phyloP scores from a whole-genome alignment of 2,888 invertebrate genomes.

The Spodoptera exigua region DNA sequence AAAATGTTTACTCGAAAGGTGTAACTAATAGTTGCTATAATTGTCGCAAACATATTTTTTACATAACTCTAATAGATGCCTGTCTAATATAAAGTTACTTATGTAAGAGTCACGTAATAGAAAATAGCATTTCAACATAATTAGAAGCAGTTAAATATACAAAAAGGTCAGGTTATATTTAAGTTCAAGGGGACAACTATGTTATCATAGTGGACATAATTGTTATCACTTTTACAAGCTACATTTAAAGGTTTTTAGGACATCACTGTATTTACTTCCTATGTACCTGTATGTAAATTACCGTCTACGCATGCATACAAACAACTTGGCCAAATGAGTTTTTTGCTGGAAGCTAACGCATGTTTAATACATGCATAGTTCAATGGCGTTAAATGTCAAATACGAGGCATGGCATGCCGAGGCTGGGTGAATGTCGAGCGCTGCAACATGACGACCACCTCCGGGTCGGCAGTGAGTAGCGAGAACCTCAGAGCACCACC shows the following conservation, averaged over 20 bases:
- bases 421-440: slow-evolving; percentile 68
- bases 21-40: slow-evolving; percentile 39
- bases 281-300: too few species aligned
- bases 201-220: slow-evolving; percentile 2
- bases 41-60: slow-evolving; percentile 52
- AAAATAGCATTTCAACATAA: slow-evolving; percentile 56
- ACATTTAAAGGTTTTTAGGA: neutral
- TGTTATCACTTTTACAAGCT: slow-evolving; percentile 6
- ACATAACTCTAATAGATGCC: slow-evolving; percentile 51
- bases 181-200: slow-evolving; percentile 67
- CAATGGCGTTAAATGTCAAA: slow-evolving; percentile 75
- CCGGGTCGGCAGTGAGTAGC: slow-evolving; percentile 41
- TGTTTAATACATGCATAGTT: slow-evolving; percentile 56
- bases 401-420: slow-evolving; percentile 63
- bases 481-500: slow-evolving; percentile 42
- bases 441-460: slow-evolving; percentile 49
- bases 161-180: slow-evolving; percentile 59
- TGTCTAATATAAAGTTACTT: slow-evolving; percentile 55
- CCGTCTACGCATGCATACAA: neutral
- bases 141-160: slow-evolving; percentile 47
- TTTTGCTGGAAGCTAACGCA: slow-evolving; percentile 36
- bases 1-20: slow-evolving; percentile 14
- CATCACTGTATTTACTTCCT: too few species aligned
- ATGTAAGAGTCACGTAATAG: slow-evolving; percentile 57
- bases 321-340: slow-evolving; percentile 26